phyloP scores from a whole-genome alignment of 2,113 vertebrate species.

The Corapipo altera region DNA sequence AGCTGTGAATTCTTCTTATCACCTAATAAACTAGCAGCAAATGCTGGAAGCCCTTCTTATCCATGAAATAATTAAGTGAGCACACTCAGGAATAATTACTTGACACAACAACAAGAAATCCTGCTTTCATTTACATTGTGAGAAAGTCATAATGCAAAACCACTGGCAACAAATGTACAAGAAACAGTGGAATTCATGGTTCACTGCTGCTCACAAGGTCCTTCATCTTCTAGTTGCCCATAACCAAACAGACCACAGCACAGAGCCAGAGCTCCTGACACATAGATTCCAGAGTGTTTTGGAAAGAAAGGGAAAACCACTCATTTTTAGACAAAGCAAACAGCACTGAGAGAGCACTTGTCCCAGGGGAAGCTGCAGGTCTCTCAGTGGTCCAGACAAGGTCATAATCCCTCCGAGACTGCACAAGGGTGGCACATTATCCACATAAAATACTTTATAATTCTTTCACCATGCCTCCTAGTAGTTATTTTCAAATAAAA shows the following conservation, averaged over 20 bases:
- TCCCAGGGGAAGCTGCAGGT: neutral
- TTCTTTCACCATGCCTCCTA: neutral
- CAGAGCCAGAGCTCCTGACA: neutral
- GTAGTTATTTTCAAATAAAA: neutral
- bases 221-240: neutral
- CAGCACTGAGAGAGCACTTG: neutral
- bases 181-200: neutral
- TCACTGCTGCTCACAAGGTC: neutral
- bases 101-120: neutral
- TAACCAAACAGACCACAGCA: neutral
- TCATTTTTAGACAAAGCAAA: neutral
- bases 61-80: neutral
- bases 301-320: neutral
- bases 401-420: neutral
- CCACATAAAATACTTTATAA: neutral
- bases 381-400: neutral
- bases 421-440: neutral
- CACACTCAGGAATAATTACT: neutral
- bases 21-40: neutral
- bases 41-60: neutral
- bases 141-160: neutral
- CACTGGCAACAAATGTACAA: neutral
- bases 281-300: neutral
- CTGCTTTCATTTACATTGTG: neutral
- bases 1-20: conserved; percentile 8